Evolutionary conservation across 2,113 vertebrate genomes (phyloP), one percentile per base, ranked within the genome.

Genomic region (Alligator sinensis): DNA sequence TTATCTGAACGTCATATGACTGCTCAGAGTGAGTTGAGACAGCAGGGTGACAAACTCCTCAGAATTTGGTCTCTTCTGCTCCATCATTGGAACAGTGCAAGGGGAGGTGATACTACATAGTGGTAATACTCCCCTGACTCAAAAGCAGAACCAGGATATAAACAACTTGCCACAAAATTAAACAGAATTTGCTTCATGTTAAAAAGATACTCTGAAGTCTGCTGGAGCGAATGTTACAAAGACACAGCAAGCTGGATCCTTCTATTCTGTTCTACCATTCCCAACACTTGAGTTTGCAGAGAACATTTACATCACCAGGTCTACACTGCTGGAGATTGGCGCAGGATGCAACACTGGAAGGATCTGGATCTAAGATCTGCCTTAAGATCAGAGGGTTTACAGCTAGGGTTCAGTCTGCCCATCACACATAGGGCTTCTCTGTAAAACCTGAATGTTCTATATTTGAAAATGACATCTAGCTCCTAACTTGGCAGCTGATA

Each of bases 41-140:
- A 27, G 68, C 74, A 14, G 11, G 28, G 64, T 66, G 63, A 4
- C n/a, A 66, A 66, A 66, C 28, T 28, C 64, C 28, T 38, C 13
- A 4, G 21, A 47, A 38, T 22, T 84, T 0, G 0, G 78, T 90
- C 57, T 38, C 24, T 1, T 34, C 18, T 22, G 28, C 18, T 61
- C 15, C 38, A 12, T 68, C 60, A 63, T 22, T 0, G 0, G 0
- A 0, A 27, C 81, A 87, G 25, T 22, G 2, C 24, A 19, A 72
- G 6, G 38, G 28, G 18, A 64, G n/a, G 54, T 47, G 58, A 91
- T 91, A 83, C 76, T 81, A 55, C 59, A 70, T 0, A 9, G 86
- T 92, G 74, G 80, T 21, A 0, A 28, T 61, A 9, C 55, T 70
- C 78, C 38, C 68, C 77, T 70, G 15, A 74, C 18, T 72, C 70